Conservation (phyloP, 2,888 invertebrate genomes). For the Tetragnatha montana region DNA sequence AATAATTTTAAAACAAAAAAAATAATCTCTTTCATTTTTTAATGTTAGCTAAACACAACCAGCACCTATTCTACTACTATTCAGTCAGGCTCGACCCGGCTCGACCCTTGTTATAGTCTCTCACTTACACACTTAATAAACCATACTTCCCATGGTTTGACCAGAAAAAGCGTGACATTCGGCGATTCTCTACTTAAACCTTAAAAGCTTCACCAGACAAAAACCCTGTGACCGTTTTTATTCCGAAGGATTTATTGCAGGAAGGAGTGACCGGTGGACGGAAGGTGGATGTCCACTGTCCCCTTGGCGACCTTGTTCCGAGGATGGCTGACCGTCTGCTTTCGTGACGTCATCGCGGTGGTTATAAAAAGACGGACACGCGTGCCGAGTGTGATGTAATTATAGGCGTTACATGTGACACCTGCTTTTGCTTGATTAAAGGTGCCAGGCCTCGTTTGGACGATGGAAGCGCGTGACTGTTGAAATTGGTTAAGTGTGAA, state of each 20-base stretch:
- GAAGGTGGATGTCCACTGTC: not conserved
- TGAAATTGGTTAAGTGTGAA: too few relatives aligned
- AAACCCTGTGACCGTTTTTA: not conserved
- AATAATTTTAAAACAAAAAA: too few relatives aligned
- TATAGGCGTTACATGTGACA: not conserved
- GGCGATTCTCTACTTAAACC: too few relatives aligned
- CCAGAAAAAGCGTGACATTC: too few relatives aligned
- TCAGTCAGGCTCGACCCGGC: too few relatives aligned
- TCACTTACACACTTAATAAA: too few relatives aligned
- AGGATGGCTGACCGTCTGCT: not conserved
- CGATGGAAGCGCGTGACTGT: not conserved
- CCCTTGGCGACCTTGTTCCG: not conserved
- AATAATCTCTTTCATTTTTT: too few relatives aligned
- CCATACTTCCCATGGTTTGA: too few relatives aligned
- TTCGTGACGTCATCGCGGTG: not conserved
- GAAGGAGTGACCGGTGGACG: not conserved
- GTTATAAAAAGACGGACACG: not conserved
- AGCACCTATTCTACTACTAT: too few relatives aligned
- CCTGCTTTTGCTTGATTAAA: constrained; percentile 7
- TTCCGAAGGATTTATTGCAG: not conserved
- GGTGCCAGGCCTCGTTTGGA: constrained; percentile 1
- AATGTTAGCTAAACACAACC: too few relatives aligned
- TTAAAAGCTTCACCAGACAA: too few relatives aligned
- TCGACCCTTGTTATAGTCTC: too few relatives aligned
- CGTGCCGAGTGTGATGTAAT: constrained; percentile 28